Conservation (phyloP, 53 echinoderm and acorn worm genomes). For the Luidia sarsii region DNA sequence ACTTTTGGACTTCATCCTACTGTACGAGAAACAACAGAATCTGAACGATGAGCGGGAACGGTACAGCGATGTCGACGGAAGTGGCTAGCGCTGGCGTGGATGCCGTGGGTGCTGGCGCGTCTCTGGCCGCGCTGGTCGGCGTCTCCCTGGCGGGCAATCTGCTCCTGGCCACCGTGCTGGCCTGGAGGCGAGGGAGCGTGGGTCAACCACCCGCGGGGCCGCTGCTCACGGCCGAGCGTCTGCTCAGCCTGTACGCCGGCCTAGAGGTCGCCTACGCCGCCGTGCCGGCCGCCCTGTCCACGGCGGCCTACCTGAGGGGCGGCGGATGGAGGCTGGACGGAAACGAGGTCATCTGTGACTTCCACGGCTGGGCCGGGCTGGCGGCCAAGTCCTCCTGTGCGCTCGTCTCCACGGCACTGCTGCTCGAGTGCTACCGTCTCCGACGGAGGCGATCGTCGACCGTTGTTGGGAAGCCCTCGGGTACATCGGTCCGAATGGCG, state of each 20-base stretch:
- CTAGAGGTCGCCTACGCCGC: not conserved
- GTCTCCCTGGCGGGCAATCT: not conserved
- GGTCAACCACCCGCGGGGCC: not conserved
- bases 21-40: too few relatives aligned
- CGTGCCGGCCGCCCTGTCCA: not conserved
- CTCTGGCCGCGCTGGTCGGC: not conserved
- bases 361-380: not conserved
- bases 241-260: not conserved
- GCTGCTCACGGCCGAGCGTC: not conserved
- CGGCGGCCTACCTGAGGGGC: not conserved
- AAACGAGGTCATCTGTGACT: conserved; percentile 14
- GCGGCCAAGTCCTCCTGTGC: not conserved
- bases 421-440: not conserved
- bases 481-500: too few relatives aligned
- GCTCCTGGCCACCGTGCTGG: not conserved
- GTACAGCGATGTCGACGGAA: too few relatives aligned
- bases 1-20: too few relatives aligned
- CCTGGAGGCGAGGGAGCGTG: not conserved
- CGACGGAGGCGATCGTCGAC: not conserved
- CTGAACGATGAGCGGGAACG: too few relatives aligned
- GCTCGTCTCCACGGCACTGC: not conserved
- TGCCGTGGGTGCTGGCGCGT: not conserved
- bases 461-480: too few relatives aligned
- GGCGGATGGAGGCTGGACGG: not conserved
- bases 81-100: not conserved